Percentiles rank a stretch among this genome's conserved stretches.
These are phyloP conservation scores for Amphimedon queenslandica DNA, from an alignment of 37 sponge, comb jelly and placozoan species.

Conservation along the genomic window DNA sequence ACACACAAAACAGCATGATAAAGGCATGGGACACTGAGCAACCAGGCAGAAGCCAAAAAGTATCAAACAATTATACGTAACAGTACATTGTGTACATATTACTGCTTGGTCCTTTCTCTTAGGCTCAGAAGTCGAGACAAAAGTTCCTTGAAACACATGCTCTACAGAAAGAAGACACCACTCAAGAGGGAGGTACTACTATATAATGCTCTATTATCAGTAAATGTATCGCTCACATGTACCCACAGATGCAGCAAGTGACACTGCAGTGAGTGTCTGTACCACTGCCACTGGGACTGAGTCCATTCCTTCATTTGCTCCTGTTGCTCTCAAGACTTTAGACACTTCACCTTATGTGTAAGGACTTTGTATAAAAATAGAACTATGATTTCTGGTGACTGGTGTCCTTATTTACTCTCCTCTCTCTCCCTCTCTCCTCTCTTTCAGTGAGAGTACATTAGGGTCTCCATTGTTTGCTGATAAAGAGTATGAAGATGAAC, in stretches of 20 bases:
- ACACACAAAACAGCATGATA: constrained; percentile 82
- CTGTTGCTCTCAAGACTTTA: not conserved
- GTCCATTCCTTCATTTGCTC: not conserved
- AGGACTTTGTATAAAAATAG: too few species aligned
- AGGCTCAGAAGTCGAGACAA: constrained; percentile 55
- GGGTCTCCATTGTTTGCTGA: constrained; percentile 17
- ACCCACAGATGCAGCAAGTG: too few species aligned
- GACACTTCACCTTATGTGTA: not conserved
- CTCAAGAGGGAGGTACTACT: not conserved
- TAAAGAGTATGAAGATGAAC: constrained; percentile 41
- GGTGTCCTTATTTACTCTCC: not conserved
- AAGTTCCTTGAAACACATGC: constrained; percentile 63
- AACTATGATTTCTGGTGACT: too few species aligned
- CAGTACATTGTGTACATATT: too few species aligned
- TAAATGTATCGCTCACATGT: too few species aligned
- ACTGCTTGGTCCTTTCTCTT: too few species aligned
- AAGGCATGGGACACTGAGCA: constrained; percentile 88
- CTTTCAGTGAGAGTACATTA: not conserved
- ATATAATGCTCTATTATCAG: too few species aligned
- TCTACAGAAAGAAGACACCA: constrained; percentile 15
- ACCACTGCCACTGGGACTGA: not conserved
- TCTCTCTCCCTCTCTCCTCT: constrained; percentile 16
- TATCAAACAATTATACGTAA: constrained; percentile 7
- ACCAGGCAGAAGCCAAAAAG: constrained; percentile 86
- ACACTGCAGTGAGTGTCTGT: not conserved